A percentile compares a stretch with the other conserved stretches of the same genome.
Conservation (phyloP, 2,888 invertebrate species). For the Nudaria mundana region DNA sequence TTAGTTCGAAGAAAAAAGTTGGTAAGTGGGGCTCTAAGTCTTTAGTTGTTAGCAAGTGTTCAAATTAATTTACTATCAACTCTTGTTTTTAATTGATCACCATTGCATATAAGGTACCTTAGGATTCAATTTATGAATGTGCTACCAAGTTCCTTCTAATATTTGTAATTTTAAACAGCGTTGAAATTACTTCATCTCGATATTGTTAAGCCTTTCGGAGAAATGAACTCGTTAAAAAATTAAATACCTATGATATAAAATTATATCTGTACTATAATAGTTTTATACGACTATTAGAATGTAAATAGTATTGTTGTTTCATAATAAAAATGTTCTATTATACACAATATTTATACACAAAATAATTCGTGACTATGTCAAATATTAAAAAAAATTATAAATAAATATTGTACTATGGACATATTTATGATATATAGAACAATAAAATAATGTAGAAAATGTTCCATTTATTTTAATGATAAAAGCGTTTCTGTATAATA, state of each 20-base stretch:
- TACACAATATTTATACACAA: conserved; percentile 55
- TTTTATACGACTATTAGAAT: conserved; percentile 23
- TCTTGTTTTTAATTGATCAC: too few relatives aligned
- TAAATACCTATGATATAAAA: too few relatives aligned
- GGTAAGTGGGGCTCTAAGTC: too few relatives aligned
- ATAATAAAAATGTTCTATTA: conserved; percentile 30
- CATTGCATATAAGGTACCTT: too few relatives aligned
- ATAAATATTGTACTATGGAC: conserved; percentile 17
- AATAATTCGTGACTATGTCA: conserved; percentile 26
- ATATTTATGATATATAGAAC: conserved; percentile 26
- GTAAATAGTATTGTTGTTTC: conserved; percentile 35
- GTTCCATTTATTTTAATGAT: conserved; percentile 24
- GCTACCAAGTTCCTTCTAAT: too few relatives aligned
- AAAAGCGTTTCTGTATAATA: conserved; percentile 59
- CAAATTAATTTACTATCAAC: too few relatives aligned
- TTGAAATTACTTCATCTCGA: too few relatives aligned
- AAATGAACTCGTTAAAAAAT: too few relatives aligned
- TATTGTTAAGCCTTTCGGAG: conserved; percentile 15
- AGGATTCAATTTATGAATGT: too few relatives aligned
- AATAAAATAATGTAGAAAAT: conserved; percentile 25
- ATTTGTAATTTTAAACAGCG: too few relatives aligned
- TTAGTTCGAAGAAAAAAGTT: too few relatives aligned
- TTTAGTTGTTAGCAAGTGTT: too few relatives aligned
- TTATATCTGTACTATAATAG: conserved; percentile 15
- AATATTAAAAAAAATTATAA: conserved; percentile 36